Conservation (phyloP, 2,888 invertebrate genomes). For the Caenorhabditis drosophilae region DNA sequence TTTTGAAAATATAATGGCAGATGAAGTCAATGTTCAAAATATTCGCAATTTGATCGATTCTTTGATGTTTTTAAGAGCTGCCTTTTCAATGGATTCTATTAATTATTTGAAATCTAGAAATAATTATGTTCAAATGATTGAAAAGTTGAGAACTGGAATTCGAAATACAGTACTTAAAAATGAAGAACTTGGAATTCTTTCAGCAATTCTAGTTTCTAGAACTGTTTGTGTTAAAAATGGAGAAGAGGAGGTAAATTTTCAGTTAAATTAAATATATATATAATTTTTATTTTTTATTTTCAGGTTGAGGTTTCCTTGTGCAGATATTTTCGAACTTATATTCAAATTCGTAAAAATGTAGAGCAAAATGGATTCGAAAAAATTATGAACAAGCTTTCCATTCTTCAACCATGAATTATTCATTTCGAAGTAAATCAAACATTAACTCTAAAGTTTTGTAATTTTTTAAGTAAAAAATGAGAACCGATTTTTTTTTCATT, state of each 20-base stretch:
- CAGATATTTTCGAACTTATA: too few species aligned
- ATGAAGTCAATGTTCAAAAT: background rate
- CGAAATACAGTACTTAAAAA: constrained; percentile 14
- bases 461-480: too few species aligned
- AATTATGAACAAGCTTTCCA: too few species aligned
- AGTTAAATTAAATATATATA: too few species aligned
- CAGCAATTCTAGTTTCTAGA: constrained; percentile 4
- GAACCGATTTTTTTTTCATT: too few species aligned
- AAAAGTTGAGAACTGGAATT: constrained; percentile 5
- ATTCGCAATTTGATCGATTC: background rate
- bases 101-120: constrained; percentile 1
- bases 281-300: too few species aligned
- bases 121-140: background rate
- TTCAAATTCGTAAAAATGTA: too few species aligned
- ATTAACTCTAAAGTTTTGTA: too few species aligned
- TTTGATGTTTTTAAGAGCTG: constrained; percentile 11
- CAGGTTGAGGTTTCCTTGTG: too few species aligned
- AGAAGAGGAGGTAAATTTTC: background rate
- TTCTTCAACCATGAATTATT: too few species aligned
- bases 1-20: background rate
- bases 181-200: constrained; percentile 13
- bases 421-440: too few species aligned
- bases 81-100: constrained; percentile 18
- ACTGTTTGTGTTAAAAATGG: background rate
- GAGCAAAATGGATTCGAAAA: too few species aligned